A percentile compares a stretch with the other conserved stretches of the same genome.
These are phyloP conservation scores for Sterna hirundo DNA, from an alignment of 2,113 vertebrate species.

Conservation along the genomic window DNA sequence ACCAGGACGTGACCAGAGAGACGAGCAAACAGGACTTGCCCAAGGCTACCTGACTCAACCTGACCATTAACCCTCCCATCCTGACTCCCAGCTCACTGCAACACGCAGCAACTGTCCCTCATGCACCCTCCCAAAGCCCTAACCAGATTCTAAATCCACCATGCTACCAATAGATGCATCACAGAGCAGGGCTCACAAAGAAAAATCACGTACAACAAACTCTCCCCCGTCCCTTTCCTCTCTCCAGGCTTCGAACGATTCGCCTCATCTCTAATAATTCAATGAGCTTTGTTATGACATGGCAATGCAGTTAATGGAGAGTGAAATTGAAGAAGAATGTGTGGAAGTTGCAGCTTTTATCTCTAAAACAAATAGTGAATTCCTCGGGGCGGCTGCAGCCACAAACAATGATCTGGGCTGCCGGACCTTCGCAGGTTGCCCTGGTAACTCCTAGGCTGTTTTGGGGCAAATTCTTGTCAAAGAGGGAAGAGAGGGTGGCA, in stretches of 20 bases:
- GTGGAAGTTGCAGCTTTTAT: conserved; percentile 79
- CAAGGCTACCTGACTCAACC: neutral
- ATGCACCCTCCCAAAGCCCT: neutral
- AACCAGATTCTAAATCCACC: neutral
- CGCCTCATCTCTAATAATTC: conserved; percentile 9
- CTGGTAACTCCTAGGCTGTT: conserved; percentile 69
- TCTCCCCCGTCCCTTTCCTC: neutral
- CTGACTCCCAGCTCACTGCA: neutral
- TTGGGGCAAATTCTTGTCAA: conserved; percentile 18
- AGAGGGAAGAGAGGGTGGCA: conserved; percentile 29
- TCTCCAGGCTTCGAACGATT: neutral
- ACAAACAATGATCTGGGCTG: conserved; percentile 62
- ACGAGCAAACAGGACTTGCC: neutral
- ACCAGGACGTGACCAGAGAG: neutral
- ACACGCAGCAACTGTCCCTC: neutral
- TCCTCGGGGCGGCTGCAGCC: conserved; percentile 69
- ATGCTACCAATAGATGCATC: neutral
- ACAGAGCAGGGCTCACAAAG: neutral
- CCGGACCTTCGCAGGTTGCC: conserved; percentile 57
- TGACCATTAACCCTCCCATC: neutral
- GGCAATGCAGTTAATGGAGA: conserved; percentile 61
- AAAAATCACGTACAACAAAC: neutral
- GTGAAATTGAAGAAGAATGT: conserved; percentile 78
- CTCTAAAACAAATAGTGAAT: conserved; percentile 82
- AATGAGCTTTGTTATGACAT: conserved; percentile 38